Evolutionary conservation across 2,888 invertebrate genomes (phyloP).

Genomic region (Horisme vitalbata): DNA sequence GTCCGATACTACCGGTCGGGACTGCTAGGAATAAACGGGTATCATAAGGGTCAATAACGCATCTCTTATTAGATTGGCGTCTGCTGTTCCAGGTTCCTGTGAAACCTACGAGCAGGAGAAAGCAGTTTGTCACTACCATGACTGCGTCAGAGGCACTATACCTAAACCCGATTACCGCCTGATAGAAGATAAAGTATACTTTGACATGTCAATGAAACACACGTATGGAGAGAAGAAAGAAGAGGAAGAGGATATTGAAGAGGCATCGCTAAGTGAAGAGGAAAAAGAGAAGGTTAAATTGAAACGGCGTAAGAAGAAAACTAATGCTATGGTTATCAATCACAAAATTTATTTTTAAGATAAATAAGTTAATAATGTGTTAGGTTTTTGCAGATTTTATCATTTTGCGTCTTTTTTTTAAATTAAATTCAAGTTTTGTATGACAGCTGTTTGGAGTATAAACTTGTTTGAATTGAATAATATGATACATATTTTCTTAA

Average conservation of each 20-base stretch:
- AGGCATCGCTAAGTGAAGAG: conserved; percentile 28
- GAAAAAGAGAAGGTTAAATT: conserved; percentile 39
- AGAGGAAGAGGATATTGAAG: conserved; percentile 26
- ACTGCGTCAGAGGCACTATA: conserved; percentile 77
- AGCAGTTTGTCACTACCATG: conserved; percentile 82
- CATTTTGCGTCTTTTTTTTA: too few relatives aligned
- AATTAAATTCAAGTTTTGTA: too few relatives aligned
- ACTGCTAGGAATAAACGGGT: too few relatives aligned
- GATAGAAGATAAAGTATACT: conserved; percentile 71
- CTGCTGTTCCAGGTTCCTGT: conserved; percentile 81
- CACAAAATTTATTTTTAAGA: conserved; percentile 75
- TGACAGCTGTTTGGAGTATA: too few relatives aligned
- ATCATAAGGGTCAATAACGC: too few relatives aligned
- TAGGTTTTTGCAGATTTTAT: too few relatives aligned
- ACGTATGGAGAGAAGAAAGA: conserved; percentile 43
- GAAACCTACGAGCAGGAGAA: conserved; percentile 85
- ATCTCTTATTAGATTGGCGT: too few relatives aligned
- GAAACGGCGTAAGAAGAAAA: conserved; percentile 50
- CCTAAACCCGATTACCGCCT: conserved; percentile 68
- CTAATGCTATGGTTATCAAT: conserved; percentile 74
- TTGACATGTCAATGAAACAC: conserved; percentile 70
- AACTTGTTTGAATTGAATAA: too few relatives aligned
- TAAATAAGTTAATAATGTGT: background rate
- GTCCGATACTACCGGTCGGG: too few relatives aligned
- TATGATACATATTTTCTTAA: too few relatives aligned